Percentiles rank a stretch among this genome's conserved stretches.
phyloP scores from a whole-genome alignment of 1,140 invertebrate species.

The Drosophila suzukii region DNA sequence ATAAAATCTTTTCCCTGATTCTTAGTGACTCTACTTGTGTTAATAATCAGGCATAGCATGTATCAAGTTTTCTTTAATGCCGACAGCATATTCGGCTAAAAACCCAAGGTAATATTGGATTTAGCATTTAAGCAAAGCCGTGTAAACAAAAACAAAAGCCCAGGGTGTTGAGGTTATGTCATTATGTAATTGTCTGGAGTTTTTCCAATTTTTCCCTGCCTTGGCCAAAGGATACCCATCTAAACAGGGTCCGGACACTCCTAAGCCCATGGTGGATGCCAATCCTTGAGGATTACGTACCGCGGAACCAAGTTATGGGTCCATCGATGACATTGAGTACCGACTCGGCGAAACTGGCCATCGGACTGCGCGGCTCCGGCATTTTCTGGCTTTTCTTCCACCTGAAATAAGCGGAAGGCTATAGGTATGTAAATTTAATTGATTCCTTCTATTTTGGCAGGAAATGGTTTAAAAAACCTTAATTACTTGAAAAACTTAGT shows the following conservation, averaged over 20 bases:
- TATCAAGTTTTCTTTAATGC: not conserved
- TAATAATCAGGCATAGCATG: too few relatives aligned
- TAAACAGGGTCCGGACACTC: too few relatives aligned
- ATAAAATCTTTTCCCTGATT: too few relatives aligned
- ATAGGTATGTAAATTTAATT: not conserved
- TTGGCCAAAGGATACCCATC: too few relatives aligned
- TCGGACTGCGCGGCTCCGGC: constrained; percentile 83
- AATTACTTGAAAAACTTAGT: constrained; percentile 27
- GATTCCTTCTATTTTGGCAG: not conserved
- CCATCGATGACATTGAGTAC: constrained; percentile 86
- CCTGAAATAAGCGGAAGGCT: constrained; percentile 14
- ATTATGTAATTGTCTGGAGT: constrained; percentile 71
- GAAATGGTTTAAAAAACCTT: constrained; percentile 3
- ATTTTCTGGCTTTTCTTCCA: constrained; percentile 50
- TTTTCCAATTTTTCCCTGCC: constrained; percentile 11
- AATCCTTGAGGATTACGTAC: constrained; percentile 75
- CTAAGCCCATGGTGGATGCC: not conserved
- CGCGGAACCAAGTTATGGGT: constrained; percentile 88
- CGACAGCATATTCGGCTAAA: not conserved
- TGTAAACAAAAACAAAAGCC: constrained; percentile 56
- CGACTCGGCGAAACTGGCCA: constrained; percentile 85
- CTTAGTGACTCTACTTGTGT: too few relatives aligned
- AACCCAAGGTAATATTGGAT: not conserved
- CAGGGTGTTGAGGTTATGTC: constrained; percentile 71
- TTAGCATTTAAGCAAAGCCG: not conserved